phyloP scores from a whole-genome alignment of 2,797 vertebrate species.

The Triplophysa bombifrons region DNA sequence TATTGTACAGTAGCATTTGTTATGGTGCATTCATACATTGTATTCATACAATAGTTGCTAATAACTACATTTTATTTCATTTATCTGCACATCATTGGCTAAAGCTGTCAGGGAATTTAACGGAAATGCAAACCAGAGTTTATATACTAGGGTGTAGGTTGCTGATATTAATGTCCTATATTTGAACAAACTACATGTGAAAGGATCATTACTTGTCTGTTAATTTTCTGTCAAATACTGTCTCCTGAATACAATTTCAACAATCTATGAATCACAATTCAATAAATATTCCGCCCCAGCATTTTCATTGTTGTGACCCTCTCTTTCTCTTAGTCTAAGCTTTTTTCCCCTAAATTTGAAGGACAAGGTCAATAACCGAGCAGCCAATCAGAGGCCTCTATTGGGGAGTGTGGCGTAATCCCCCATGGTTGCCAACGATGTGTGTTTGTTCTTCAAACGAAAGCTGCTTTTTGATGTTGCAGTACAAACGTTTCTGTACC shows the following conservation, averaged over 20 bases:
- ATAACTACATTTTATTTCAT: neutral
- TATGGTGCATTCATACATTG: neutral
- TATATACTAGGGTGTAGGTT: no score
- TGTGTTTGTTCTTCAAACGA: constrained; percentile 61
- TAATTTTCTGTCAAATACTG: no score
- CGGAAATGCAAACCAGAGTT: no score
- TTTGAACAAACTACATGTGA: no score
- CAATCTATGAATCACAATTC: no score
- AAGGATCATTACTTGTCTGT: no score
- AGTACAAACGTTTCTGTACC: constrained; percentile 66
- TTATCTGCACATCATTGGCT: no score
- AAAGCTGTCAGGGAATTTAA: no score
- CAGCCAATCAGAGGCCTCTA: constrained; percentile 58
- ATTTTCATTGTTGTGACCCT: constrained; percentile 13
- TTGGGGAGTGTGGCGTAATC: constrained; percentile 30
- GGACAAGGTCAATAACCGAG: constrained; percentile 60
- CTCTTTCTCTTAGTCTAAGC: constrained; percentile 32
- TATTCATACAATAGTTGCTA: neutral
- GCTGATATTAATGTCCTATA: no score
- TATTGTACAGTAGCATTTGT: neutral
- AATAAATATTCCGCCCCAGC: neutral
- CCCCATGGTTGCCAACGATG: constrained; percentile 58
- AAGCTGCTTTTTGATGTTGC: constrained; percentile 69
- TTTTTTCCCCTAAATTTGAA: constrained; percentile 30
- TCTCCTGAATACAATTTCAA: no score